Evolutionary conservation across 2,888 invertebrate genomes (phyloP).

Genomic region (Deilephila porcellus): DNA sequence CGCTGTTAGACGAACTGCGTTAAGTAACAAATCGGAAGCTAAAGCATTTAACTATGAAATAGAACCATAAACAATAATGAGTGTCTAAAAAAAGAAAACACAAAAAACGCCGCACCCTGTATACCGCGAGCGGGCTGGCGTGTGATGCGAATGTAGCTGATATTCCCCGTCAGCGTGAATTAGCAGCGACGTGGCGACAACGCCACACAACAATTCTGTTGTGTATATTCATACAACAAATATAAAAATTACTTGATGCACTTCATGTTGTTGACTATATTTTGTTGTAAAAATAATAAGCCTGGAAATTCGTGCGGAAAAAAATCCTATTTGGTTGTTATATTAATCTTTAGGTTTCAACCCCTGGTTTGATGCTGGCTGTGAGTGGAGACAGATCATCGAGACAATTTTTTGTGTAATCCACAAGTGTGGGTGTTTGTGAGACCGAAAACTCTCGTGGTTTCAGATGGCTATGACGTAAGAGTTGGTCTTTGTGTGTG

Average conservation of each 20-base stretch:
- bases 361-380: too few relatives aligned
- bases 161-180: conserved; percentile 65
- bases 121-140: conserved; percentile 37
- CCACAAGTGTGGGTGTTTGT: too few relatives aligned
- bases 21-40: too few relatives aligned
- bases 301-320: not conserved
- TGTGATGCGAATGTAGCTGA: conserved; percentile 64
- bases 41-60: not conserved
- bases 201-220: conserved; percentile 10
- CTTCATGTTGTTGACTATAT: not conserved
- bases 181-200: conserved; percentile 59
- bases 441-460: too few relatives aligned
- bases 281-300: not conserved
- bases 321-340: too few relatives aligned
- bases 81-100: not conserved
- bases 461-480: too few relatives aligned
- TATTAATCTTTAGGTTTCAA: too few relatives aligned
- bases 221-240: conserved; percentile 1
- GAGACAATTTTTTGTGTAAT: too few relatives aligned
- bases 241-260: conserved; percentile 28
- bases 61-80: not conserved
- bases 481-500: too few relatives aligned
- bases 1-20: too few relatives aligned
- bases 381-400: too few relatives aligned
- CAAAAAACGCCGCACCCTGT: not conserved